Evolutionary conservation across 2,888 invertebrate genomes (phyloP), one percentile per base, ranked within the genome.

Genomic region (Catocala nupta): DNA sequence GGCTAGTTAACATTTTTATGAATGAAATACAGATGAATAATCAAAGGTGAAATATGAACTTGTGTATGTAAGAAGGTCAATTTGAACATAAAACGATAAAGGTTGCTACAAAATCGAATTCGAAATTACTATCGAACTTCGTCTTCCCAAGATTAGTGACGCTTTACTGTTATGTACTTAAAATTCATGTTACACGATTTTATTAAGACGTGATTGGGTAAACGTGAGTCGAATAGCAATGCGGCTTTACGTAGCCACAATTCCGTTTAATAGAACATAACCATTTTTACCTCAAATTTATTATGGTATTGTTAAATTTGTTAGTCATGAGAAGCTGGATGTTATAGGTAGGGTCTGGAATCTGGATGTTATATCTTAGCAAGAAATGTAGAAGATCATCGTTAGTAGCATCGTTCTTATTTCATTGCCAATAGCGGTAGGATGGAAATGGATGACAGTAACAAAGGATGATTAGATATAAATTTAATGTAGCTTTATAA

Each of bases 171-270:
- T 77, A 80, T 25, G 5, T 61, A 66, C 57, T 77, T 74, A 68
- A 71, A 77, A 83, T 84, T 81, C 82, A 78, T 75, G 78, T 74
- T 78, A 75, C 75, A 78, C 77, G 72, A 69, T 81, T 81, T 84
- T 81, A 81, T 81, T 80, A 73, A 75, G 75, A 70, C 78, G 68
- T 82, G 80, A 84, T 85, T 85, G 80, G 70, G 69, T 67, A 74
- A 72, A 82, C 83, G 84, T 78, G 75, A 60, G 47, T 63, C 53
- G 80, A 69, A 74, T 82, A 73, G 60, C 69, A 82, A 84, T 78
- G 68, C 77, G 68, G 52, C 48, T 34, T 68, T 59, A 63, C 52
- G 42, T 48, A 71, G 52, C 65, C 59, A 60, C 54, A 44, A 16
- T 43, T 49, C 13, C 39, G 56, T 53, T 47, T 47, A 47, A 72